Base-by-base conservation (phyloP, 1,140 invertebrate genomes). In the Berghia stephanieae region DNA sequence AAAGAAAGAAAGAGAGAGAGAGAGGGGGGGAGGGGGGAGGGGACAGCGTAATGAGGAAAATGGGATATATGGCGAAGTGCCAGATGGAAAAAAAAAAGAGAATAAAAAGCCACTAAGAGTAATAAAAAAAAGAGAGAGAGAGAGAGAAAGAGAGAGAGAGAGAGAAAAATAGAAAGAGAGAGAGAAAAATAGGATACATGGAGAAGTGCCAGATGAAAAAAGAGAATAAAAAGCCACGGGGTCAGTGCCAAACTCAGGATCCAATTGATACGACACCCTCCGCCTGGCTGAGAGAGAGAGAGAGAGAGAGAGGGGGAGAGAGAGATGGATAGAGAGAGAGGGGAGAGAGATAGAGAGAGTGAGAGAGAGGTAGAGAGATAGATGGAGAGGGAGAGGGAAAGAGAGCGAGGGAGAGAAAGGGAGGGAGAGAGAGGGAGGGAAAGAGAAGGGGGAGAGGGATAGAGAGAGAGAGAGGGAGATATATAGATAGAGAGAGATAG, bases 71-170 rank as follows among this genome's bases (percentile, higher is more conserved):
- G n/a, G n/a, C n/a, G n/a, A 24, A 60, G n/a, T 27, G n/a, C 24
- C 8, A 60, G 57, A n/a, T n/a, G n/a, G 57, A 60, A 44, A 34
- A 18, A n/a, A 36, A 16, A 75, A 38, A 24, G 46, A 40, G 24
- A 77, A 24, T 10, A 31, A n/a, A 6, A 60, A 31, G n/a, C n/a
- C 24, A 31, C 24, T n/a, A 60, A 24, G 34, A 24, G 34, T 10
- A n/a, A 31, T 10, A 31, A n/a, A 24, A n/a, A 24, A n/a, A 24
- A 60, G 57, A n/a, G 6, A 31, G n/a, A 18, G 40, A 24, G 27
- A 60, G 70, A n/a, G 52, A 42, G 43, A 75, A 38, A 67, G 13
- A 67, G 6, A 57, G 77, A 63, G 43, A 42, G 38, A 67, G 34
- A n/a, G n/a, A n/a, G n/a, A n/a, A n/a, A n/a, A n/a, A n/a, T n/a